Conservation (phyloP, 2,888 invertebrate species). For the Sminthurides aquaticus region DNA sequence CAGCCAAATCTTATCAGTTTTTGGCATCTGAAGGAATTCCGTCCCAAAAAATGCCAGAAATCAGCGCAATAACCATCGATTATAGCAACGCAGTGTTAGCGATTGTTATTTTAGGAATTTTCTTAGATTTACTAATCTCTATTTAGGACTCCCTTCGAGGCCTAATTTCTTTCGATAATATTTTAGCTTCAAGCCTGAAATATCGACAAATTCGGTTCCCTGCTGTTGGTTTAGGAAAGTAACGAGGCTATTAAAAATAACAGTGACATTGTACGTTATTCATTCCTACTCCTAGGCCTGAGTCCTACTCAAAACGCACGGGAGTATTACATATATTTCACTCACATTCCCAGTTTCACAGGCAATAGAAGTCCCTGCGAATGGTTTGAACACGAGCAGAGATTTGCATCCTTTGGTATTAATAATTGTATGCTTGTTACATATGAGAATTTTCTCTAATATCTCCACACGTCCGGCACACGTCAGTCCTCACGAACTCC, state of each 20-base stretch:
- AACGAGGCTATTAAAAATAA: neutral
- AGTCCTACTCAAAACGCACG: too few relatives aligned
- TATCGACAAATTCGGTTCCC: neutral
- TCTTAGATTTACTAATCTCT: neutral
- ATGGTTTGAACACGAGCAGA: neutral
- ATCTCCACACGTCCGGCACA: conserved; percentile 29
- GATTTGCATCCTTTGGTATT: neutral
- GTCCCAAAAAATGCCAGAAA: too few relatives aligned
- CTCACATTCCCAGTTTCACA: too few relatives aligned
- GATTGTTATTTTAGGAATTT: too few relatives aligned
- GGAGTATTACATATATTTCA: too few relatives aligned
- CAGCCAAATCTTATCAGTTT: too few relatives aligned
- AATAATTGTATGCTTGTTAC: neutral
- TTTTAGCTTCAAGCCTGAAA: neutral
- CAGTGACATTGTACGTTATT: neutral
- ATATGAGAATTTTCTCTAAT: conserved; percentile 14
- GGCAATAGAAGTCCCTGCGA: neutral
- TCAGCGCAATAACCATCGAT: too few relatives aligned
- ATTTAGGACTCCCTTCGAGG: neutral
- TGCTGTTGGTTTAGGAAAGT: neutral
- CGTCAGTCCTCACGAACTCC: conserved; percentile 23
- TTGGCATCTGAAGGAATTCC: too few relatives aligned
- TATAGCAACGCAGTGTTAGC: too few relatives aligned
- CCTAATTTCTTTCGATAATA: neutral
- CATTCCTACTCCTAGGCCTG: neutral